These are phyloP conservation scores for Zapornia atra DNA, from an alignment of 2,113 vertebrate species.

Conservation along the genomic window DNA sequence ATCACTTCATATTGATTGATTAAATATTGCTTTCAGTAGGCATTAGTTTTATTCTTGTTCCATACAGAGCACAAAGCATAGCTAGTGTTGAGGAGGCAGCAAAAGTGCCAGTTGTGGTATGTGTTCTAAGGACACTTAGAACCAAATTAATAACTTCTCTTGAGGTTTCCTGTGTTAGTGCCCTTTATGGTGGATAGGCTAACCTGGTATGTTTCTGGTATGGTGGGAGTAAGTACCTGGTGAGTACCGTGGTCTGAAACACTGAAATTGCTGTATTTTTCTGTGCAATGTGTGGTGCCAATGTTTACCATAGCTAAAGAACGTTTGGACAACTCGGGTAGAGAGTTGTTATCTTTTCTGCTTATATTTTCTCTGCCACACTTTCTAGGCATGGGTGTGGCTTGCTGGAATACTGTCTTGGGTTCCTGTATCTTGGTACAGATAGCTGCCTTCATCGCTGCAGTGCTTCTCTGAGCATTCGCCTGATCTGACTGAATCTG, in stretches of 20 bases:
- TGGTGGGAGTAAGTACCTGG: not conserved
- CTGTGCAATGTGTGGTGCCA: not conserved
- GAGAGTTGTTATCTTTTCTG: not conserved
- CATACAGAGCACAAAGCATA: not conserved
- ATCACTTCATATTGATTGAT: not conserved
- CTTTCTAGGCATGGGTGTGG: not conserved
- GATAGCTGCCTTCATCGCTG: not conserved
- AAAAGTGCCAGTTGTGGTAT: not conserved
- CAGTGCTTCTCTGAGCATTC: not conserved
- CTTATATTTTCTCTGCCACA: not conserved
- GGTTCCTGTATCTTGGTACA: not conserved
- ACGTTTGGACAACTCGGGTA: not conserved
- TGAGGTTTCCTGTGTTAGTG: not conserved
- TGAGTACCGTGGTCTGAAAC: not conserved
- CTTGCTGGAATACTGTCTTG: not conserved
- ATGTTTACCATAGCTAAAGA: accelerated
- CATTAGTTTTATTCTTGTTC: not conserved
- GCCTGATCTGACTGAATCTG: not conserved
- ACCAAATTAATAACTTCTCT: not conserved
- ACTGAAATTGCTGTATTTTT: not conserved
- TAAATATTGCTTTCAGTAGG: not conserved
- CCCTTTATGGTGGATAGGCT: not conserved
- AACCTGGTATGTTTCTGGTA: not conserved
- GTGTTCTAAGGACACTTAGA: not conserved
- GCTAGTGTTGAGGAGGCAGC: not conserved